Conservation (phyloP, 2,797 vertebrate genomes). For the Xyrichtys novacula region DNA sequence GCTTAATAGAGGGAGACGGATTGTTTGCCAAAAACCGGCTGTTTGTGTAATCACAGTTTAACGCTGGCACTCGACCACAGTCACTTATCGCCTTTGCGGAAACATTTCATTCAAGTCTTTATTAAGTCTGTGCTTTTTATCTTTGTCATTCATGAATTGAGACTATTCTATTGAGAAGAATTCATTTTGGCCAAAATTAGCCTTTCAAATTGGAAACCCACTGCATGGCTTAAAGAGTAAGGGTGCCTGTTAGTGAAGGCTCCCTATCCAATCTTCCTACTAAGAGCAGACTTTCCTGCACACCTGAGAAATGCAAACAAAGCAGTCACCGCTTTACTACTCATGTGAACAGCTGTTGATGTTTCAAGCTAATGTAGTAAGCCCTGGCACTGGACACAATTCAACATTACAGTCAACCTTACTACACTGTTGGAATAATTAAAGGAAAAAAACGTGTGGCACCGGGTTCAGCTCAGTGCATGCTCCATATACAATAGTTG, state of each 20-base stretch:
- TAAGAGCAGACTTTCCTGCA: neutral
- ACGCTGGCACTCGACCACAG: conserved; percentile 30
- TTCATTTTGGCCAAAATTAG: conserved; percentile 19
- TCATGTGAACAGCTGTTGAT: neutral
- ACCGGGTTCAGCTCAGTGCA: too few relatives aligned
- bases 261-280: neutral
- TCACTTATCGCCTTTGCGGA: conserved; percentile 39
- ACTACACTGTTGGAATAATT: conserved; percentile 1
- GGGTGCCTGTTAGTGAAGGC: neutral
- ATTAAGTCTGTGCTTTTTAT: conserved; percentile 18
- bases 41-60: conserved; percentile 47
- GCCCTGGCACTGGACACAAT: neutral
- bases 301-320: conserved; percentile 1
- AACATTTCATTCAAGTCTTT: conserved; percentile 28
- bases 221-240: neutral
- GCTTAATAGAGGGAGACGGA: conserved; percentile 14
- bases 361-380: conserved; percentile 1
- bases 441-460: neutral
- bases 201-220: conserved; percentile 3
- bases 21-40: conserved; percentile 3
- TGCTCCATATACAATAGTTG: too few relatives aligned
- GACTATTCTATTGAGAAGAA: neutral
- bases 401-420: conserved; percentile 5
- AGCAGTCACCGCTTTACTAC: conserved; percentile 2
- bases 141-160: conserved; percentile 21